These are phyloP conservation scores for Geotrupes spiniger DNA, from an alignment of 2,888 invertebrate species.

Conservation along the genomic window DNA sequence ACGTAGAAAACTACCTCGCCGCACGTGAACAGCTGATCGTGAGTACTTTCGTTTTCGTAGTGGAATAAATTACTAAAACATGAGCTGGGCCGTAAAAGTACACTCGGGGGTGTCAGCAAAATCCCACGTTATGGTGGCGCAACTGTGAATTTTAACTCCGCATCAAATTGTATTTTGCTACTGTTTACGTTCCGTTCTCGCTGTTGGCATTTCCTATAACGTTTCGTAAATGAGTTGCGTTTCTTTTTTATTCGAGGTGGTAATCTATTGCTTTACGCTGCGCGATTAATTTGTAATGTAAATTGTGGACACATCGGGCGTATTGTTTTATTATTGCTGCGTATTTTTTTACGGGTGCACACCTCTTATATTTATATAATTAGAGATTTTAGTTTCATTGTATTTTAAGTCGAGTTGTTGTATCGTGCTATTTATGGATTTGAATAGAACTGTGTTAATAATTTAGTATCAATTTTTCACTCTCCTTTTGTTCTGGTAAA, in stretches of 20 bases:
- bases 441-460: too few species aligned
- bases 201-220: too few species aligned
- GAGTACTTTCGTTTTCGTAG: slow-evolving; percentile 46
- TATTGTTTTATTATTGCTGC: not conserved
- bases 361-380: too few species aligned
- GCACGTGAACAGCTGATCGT: slow-evolving; percentile 40
- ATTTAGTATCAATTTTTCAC: too few species aligned
- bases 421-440: too few species aligned
- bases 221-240: too few species aligned
- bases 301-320: too few species aligned
- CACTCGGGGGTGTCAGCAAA: slow-evolving; percentile 45
- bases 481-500: too few species aligned
- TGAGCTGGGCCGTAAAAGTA: slow-evolving; percentile 47
- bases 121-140: slow-evolving; percentile 37
- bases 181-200: slow-evolving; percentile 1
- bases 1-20: slow-evolving; percentile 18
- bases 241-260: not conserved
- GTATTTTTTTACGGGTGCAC: too few species aligned
- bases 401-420: too few species aligned
- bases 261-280: slow-evolving; percentile 8
- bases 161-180: slow-evolving; percentile 24
- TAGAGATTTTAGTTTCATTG: too few species aligned
- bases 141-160: slow-evolving; percentile 30
- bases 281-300: slow-evolving; percentile 5
- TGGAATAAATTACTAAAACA: slow-evolving; percentile 50